A percentile compares a stretch with the other conserved stretches of the same genome.
phyloP scores from a whole-genome alignment of 1,140 invertebrate species.

The Caenorhabditis latens region DNA sequence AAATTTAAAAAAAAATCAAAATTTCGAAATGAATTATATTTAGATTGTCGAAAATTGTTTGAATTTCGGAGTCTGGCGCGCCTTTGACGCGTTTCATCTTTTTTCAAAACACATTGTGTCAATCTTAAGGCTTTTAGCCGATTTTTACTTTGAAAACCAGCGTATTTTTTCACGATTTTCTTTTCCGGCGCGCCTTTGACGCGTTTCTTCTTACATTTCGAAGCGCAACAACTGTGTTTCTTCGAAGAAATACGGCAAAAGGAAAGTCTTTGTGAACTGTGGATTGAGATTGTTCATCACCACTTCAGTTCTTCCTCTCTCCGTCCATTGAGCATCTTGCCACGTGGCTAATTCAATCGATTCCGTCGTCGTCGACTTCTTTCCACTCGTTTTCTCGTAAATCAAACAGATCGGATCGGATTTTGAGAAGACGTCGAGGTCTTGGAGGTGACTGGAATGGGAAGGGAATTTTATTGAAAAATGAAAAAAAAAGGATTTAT shows the following conservation, averaged over 20 bases:
- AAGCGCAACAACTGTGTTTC: conserved; percentile 79
- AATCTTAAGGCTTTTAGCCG: too few species aligned
- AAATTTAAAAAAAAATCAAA: too few species aligned
- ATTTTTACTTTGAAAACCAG: too few species aligned
- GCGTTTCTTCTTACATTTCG: conserved; percentile 77
- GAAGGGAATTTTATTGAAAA: too few species aligned
- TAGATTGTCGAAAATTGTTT: too few species aligned
- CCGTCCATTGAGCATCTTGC: conserved; percentile 65
- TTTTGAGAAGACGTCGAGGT: conserved; percentile 72
- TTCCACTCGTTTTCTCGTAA: conserved; percentile 59
- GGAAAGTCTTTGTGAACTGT: conserved; percentile 80
- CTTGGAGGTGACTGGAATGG: conserved; percentile 70
- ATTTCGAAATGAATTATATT: too few species aligned
- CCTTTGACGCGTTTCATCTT: too few species aligned
- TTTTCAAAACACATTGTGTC: too few species aligned
- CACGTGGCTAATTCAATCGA: not conserved
- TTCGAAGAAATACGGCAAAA: conserved; percentile 81
- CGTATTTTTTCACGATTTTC: too few species aligned
- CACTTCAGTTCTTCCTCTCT: conserved; percentile 80
- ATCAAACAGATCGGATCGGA: conserved; percentile 73
- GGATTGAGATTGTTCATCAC: conserved; percentile 81
- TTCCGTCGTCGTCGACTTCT: conserved; percentile 3
- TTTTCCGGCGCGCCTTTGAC: too few species aligned
- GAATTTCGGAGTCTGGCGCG: too few species aligned
- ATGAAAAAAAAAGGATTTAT: too few species aligned